Base-by-base conservation (phyloP, 2,113 vertebrate species). In the Cervus canadensis region DNA sequence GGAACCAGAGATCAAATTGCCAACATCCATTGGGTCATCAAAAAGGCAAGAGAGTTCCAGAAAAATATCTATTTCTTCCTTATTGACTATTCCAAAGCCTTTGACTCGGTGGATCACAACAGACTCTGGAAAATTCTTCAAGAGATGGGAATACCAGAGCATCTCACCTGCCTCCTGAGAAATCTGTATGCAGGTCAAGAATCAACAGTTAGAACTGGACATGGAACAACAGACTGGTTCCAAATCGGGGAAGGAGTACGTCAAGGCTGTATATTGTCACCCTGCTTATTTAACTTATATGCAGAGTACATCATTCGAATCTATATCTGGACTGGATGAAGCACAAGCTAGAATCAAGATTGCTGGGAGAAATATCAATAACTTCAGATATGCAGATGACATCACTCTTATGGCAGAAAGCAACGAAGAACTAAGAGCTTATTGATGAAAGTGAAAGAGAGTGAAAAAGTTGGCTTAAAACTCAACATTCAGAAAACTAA, bases 301-400 rank as follows among this genome's bases (percentile, higher is more conserved):
- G 64, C 33, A 36, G 33, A 67, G 33, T 67, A 36, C 4, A 36
- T 67, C 33, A 67, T 67, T 17, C 4, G 33, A 67, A 67, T 64
- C 15, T 64, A 33, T 15, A 33, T 64, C 33, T 0, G 0, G 33
- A 17, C 64, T 5, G 4, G 64, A 67, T 36, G 17, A 67, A 10
- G 17, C 33, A 67, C 64, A 67, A 67, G 64, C 33, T 67, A 5
- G 64, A 36, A 21, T 67, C 64, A 67, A 67, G 64, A 36, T 21
- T 67, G 33, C 64, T 19, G 8, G 33, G 64, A 67, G 33, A n/a
- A 67, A 67, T 36, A 67, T 67, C 33, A 36, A 5, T 67, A 36
- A 36, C 33, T 21, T 67, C 33, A 67, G 64, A 67, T 67, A 67
- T 67, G 7, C 33, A 36, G 64, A 36, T 21, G 17, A 67, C 8